phyloP scores from a whole-genome alignment of 2,888 invertebrate genomes.

The Suillia variegata region DNA sequence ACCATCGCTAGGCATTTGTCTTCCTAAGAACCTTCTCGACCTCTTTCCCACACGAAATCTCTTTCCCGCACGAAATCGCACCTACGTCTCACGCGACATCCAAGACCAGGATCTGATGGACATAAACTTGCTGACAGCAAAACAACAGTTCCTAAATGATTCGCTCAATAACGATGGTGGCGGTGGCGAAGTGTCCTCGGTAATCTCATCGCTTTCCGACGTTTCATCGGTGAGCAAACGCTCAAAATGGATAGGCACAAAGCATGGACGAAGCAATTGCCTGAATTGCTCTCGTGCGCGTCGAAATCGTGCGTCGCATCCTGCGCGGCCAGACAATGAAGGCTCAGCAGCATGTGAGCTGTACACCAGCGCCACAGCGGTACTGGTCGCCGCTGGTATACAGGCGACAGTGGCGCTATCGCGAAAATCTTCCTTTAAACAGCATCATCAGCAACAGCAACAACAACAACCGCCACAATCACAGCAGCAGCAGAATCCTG shows the following conservation, averaged over 20 bases:
- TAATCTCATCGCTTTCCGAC: slow-evolving; percentile 61
- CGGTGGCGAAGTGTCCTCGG: slow-evolving; percentile 57
- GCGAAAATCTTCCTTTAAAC: slow-evolving; percentile 30
- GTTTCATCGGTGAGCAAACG: slow-evolving; percentile 59
- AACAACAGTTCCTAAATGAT: slow-evolving; percentile 56
- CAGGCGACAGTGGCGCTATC: slow-evolving; percentile 35
- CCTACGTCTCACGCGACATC: slow-evolving; percentile 60
- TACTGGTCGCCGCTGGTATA: slow-evolving; percentile 41
- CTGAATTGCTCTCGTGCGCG: slow-evolving; percentile 55
- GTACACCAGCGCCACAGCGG: slow-evolving; percentile 41
- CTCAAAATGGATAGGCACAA: slow-evolving; percentile 52
- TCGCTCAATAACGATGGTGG: slow-evolving; percentile 56
- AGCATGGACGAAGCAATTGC: slow-evolving; percentile 57
- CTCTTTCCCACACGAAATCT: slow-evolving; percentile 53
- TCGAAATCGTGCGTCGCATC: slow-evolving; percentile 42
- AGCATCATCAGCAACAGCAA: slow-evolving; percentile 13
- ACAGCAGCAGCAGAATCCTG: slow-evolving; percentile 28
- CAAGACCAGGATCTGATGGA: slow-evolving; percentile 57
- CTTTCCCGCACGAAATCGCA: slow-evolving; percentile 57
- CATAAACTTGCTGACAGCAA: slow-evolving; percentile 49
- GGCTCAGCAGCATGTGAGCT: slow-evolving; percentile 39
- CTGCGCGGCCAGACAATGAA: slow-evolving; percentile 36
- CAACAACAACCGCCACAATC: slow-evolving; percentile 8
- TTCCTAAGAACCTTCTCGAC: slow-evolving; percentile 60
- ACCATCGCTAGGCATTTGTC: slow-evolving; percentile 60